A percentile compares a stretch with the other conserved stretches of the same genome.
Conservation (phyloP, 2,113 vertebrate genomes). For the Helogale parvula region DNA sequence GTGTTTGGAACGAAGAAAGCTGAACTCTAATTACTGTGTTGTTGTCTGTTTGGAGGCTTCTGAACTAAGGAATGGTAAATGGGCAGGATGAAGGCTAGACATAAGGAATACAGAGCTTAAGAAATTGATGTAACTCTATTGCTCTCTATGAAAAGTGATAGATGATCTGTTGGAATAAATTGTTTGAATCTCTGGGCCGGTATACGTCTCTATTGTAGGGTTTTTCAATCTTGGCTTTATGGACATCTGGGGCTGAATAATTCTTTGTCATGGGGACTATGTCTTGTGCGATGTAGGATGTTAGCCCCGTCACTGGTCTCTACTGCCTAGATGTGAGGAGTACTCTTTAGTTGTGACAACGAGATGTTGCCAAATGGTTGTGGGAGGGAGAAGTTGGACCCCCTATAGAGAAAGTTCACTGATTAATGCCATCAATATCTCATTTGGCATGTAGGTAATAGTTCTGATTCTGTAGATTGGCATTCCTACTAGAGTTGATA, state of each 20-base stretch:
- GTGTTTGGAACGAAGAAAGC: neutral
- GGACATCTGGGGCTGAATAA: neutral
- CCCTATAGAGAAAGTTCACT: neutral
- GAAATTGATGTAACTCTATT: neutral
- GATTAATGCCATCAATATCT: neutral
- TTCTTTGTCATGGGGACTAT: neutral
- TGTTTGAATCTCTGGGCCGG: neutral
- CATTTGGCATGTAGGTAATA: neutral
- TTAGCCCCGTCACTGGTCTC: neutral
- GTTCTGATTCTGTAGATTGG: neutral
- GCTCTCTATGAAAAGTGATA: neutral
- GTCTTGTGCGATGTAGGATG: neutral
- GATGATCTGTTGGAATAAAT: neutral
- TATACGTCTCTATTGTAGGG: accelerated
- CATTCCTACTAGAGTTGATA: neutral
- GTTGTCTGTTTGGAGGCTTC: neutral
- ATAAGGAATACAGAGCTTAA: neutral
- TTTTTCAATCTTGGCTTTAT: neutral
- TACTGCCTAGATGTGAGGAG: neutral
- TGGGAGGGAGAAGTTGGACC: neutral
- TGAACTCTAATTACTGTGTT: neutral
- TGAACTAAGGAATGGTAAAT: neutral
- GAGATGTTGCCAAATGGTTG: neutral
- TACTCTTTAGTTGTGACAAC: neutral
- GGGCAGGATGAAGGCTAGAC: neutral